phyloP scores from a whole-genome alignment of 53 echinoderm and acorn worm genomes.

The Mesocentrotus franciscanus region DNA sequence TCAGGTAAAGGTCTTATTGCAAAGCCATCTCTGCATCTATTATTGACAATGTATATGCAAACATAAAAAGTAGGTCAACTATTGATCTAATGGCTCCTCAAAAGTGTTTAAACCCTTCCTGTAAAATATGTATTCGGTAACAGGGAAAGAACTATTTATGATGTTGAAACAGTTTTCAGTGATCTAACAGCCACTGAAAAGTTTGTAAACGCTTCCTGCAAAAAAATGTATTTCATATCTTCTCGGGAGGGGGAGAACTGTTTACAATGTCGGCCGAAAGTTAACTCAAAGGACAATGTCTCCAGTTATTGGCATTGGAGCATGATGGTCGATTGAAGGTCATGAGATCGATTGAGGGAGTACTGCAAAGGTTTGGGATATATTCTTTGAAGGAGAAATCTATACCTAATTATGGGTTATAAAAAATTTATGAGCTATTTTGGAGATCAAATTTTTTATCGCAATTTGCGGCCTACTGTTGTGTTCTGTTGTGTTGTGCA shows the following conservation, averaged over 20 bases:
- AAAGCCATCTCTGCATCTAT: not conserved
- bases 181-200: too few species aligned
- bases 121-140: constrained; percentile 21
- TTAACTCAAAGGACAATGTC: constrained; percentile 1
- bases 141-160: not conserved
- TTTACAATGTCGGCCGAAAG: not conserved
- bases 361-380: not conserved
- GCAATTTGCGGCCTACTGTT: not conserved
- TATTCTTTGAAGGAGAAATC: not conserved
- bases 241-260: not conserved
- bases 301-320: not conserved
- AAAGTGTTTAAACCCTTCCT: not conserved
- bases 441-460: not conserved
- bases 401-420: not conserved
- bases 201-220: too few species aligned
- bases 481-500: not conserved
- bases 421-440: not conserved
- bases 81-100: not conserved
- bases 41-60: not conserved
- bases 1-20: not conserved
- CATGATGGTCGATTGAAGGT: constrained; percentile 15
- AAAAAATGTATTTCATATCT: too few species aligned
- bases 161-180: not conserved
- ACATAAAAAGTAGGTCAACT: constrained; percentile 33
- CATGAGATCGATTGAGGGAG: not conserved